These are phyloP conservation scores for Hippocampus kuda DNA, from an alignment of 2,797 vertebrate genomes.

Conservation along the genomic window DNA sequence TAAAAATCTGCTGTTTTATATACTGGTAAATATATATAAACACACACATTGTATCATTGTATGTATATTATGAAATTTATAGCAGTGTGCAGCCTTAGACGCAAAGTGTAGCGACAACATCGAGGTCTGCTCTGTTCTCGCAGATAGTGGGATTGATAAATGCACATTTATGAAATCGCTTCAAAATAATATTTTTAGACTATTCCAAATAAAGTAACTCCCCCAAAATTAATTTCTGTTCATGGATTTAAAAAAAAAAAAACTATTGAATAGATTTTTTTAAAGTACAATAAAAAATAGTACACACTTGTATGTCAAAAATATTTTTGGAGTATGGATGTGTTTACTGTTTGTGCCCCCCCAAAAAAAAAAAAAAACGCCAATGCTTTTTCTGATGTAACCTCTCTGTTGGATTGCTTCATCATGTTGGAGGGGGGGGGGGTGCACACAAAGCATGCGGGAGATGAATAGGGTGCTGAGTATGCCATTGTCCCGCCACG, in stretches of 20 bases:
- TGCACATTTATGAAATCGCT: neutral
- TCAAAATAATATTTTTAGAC: too few relatives aligned
- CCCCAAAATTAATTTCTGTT: too few relatives aligned
- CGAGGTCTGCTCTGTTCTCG: conserved; percentile 49
- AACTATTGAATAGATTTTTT: too few relatives aligned
- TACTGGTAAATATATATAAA: too few relatives aligned
- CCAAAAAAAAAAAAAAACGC: neutral
- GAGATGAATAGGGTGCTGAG: conserved; percentile 17
- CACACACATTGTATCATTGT: neutral
- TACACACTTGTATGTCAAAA: too few relatives aligned
- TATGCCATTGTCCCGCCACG: conserved; percentile 29
- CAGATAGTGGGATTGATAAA: conserved; percentile 14
- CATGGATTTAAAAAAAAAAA: too few relatives aligned
- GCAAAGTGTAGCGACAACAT: conserved; percentile 5
- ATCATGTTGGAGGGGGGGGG: conserved; percentile 14
- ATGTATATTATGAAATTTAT: neutral
- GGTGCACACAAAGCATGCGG: conserved; percentile 7
- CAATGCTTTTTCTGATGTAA: conserved; percentile 58
- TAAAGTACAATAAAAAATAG: too few relatives aligned
- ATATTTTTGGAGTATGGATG: too few relatives aligned
- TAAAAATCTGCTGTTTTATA: neutral
- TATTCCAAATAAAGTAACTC: too few relatives aligned
- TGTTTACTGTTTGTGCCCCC: too few relatives aligned
- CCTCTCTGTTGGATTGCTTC: conserved; percentile 43
- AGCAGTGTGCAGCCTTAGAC: neutral